Conservation (phyloP, 2,113 vertebrate species). For the Grus americana region DNA sequence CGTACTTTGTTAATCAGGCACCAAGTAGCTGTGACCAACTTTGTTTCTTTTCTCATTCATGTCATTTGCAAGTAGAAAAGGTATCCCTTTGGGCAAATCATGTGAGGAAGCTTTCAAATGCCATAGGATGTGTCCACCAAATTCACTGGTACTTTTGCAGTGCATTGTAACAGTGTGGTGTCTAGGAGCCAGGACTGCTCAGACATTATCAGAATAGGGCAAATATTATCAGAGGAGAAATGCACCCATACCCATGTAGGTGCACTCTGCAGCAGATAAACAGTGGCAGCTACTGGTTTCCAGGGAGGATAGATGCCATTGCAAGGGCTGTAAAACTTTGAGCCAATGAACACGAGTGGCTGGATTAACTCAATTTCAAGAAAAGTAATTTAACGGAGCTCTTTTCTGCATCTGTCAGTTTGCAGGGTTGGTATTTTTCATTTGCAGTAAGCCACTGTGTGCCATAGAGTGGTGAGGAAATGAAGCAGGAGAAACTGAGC, state of each 20-base stretch:
- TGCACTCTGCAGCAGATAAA: not conserved
- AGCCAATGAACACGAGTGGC: not conserved
- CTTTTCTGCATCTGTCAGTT: not conserved
- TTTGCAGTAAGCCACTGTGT: not conserved
- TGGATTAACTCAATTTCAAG: not conserved
- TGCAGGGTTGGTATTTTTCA: not conserved
- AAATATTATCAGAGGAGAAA: not conserved
- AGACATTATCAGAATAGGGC: not conserved
- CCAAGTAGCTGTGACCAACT: not conserved
- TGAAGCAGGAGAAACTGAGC: not conserved
- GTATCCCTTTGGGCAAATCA: not conserved
- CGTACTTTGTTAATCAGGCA: slow-evolving; percentile 14
- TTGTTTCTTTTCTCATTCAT: not conserved
- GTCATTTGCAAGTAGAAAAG: not conserved
- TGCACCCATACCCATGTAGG: fast-evolving
- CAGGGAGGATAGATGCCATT: not conserved
- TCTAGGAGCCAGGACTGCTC: not conserved
- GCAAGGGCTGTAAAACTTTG: not conserved
- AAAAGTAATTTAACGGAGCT: not conserved
- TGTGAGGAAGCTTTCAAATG: not conserved
- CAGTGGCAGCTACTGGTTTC: not conserved
- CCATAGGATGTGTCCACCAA: not conserved
- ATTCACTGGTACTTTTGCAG: not conserved
- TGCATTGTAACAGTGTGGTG: not conserved
- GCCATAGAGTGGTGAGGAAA: not conserved